Evolutionary conservation across 1,140 invertebrate genomes (phyloP), one percentile per base, ranked within the genome.

Genomic region (Chionoecetes opilio): DNA sequence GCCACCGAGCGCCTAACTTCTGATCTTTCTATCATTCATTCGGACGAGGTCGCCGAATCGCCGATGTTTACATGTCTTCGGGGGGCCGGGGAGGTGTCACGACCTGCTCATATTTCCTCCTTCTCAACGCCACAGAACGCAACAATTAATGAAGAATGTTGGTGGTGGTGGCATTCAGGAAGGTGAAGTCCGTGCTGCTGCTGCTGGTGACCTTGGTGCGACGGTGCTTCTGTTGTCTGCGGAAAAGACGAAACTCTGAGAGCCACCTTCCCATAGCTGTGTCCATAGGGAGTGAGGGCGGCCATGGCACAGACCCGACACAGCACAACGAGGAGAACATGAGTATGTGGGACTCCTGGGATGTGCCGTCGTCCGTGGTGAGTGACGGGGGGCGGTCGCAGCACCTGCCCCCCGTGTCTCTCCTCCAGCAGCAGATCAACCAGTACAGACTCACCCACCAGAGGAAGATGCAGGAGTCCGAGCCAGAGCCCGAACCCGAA

Each of bases 341-440:
- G 14, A 41, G 90, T 34, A 53, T 82, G 21, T 95, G 94, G 94
- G 94, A 95, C 46, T 75, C 94, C 0, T 95, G 94, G 94, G 94
- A 95, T 41, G 84, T 95, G 0, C 94, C 94, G 3, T 95, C 94
- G 0, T 92, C 94, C 14, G 94, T 95, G 53, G 90, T 95, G 32
- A 95, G 90, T 88, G 94, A 95, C 75, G 75, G 90, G 3, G 90
- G 82, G 32, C 29, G 82, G n/a, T 46, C 94, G 11, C 46, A 37
- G 3, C 63, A 41, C 41, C 87, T 82, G 75, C 84, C 94, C 6
- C 82, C 86, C 21, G n/a, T 29, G 41, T 92, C 94, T 9, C 2
- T 92, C 6, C 29, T 95, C n/a, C 94, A 95, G 41, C 90, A 95
- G 29, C 94, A 95, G 38, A 95, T 95, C 35, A 95, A 95, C 94